Conservation (phyloP, 2,888 invertebrate species). For the Oligia strigilis region DNA sequence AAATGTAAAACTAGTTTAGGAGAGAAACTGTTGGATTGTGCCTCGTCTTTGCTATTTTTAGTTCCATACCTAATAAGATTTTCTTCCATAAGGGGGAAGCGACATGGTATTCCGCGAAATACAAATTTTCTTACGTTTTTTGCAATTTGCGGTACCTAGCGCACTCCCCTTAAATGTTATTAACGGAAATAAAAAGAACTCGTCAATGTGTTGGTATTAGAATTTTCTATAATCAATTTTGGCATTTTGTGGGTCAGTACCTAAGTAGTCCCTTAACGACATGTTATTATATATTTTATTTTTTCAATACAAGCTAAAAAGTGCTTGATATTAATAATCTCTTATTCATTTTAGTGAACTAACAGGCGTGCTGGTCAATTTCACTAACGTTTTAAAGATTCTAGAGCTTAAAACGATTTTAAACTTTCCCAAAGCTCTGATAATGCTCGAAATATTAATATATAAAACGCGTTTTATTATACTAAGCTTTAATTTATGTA, state of each 20-base stretch:
- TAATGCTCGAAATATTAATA: constrained; percentile 25
- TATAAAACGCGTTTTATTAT: constrained; percentile 1
- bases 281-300: constrained; percentile 1
- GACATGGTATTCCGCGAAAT: not conserved
- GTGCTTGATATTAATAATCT: constrained; percentile 1
- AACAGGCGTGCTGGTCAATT: constrained; percentile 44
- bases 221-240: constrained; percentile 19
- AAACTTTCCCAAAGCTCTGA: constrained; percentile 15
- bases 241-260: not conserved
- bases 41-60: constrained; percentile 18
- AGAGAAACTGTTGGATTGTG: constrained; percentile 51
- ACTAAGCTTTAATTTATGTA: constrained; percentile 37
- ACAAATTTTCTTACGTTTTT: not conserved
- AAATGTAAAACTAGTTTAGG: constrained; percentile 37
- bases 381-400: not conserved
- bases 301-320: not conserved
- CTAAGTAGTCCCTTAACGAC: not conserved
- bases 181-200: not conserved
- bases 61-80: not conserved
- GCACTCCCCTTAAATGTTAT: not conserved
- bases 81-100: not conserved
- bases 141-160: not conserved
- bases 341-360: constrained; percentile 13
- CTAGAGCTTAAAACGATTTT: constrained; percentile 19
- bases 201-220: not conserved